Percentiles rank a stretch among this genome's conserved stretches.
phyloP scores from a whole-genome alignment of 1,140 invertebrate species.

The Hirudo medicinalis region DNA sequence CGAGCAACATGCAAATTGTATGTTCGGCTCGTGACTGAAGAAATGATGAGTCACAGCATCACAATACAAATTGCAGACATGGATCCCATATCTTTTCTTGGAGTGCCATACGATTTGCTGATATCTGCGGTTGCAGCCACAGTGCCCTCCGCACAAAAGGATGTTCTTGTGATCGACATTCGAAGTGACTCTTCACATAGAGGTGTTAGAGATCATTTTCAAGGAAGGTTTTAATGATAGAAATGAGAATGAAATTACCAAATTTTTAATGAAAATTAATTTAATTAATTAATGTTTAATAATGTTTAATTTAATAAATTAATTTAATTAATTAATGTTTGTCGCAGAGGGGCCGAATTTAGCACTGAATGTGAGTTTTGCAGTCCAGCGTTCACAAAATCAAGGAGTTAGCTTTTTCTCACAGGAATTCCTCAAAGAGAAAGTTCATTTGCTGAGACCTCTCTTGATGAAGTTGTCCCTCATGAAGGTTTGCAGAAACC shows the following conservation, averaged over 20 bases:
- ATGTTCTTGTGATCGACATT: conserved; percentile 83
- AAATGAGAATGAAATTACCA: too few relatives aligned
- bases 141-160: conserved; percentile 75
- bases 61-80: conserved; percentile 83
- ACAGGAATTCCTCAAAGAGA: conserved; percentile 71
- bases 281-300: neutral
- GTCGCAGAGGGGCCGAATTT: conserved; percentile 60
- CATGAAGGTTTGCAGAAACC: conserved; percentile 51
- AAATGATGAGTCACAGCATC: conserved; percentile 87
- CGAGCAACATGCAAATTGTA: conserved; percentile 61
- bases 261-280: conserved; percentile 50
- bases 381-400: conserved; percentile 55
- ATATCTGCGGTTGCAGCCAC: conserved; percentile 79
- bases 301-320: too few relatives aligned
- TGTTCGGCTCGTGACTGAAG: conserved; percentile 77
- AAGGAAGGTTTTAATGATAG: conserved; percentile 37
- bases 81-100: conserved; percentile 81
- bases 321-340: conserved; percentile 2
- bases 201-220: conserved; percentile 10
- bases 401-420: conserved; percentile 54
- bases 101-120: conserved; percentile 74
- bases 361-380: conserved; percentile 88
- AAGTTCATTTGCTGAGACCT: conserved; percentile 78
- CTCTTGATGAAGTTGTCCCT: conserved; percentile 72
- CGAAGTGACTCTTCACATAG: conserved; percentile 45